These are phyloP conservation scores for Rattus rattus DNA, from an alignment of 2,113 vertebrate species.

Conservation along the genomic window DNA sequence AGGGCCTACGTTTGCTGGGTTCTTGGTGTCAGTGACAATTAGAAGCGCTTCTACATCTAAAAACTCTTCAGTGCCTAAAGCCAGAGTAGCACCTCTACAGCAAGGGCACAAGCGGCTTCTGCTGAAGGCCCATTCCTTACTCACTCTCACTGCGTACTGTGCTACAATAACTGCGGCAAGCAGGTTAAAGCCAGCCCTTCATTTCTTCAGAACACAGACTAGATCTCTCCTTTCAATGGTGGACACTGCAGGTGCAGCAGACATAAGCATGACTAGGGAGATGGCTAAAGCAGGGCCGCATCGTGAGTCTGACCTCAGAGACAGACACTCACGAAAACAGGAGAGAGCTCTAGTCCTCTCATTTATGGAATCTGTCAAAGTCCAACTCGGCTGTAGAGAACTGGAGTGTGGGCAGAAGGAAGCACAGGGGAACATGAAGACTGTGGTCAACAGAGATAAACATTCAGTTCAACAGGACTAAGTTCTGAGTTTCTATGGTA, in stretches of 20 bases:
- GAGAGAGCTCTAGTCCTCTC: neutral
- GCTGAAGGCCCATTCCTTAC: constrained; percentile 3
- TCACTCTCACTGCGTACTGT: constrained; percentile 32
- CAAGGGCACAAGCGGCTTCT: neutral
- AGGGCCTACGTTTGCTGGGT: neutral
- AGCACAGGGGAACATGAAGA: neutral
- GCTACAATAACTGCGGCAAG: neutral
- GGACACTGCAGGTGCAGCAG: neutral
- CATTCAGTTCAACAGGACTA: neutral
- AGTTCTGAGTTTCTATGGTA: neutral
- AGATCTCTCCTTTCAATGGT: neutral
- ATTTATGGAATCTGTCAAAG: neutral
- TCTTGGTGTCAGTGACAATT: constrained; percentile 25
- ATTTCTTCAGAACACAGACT: neutral
- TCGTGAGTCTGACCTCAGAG: neutral
- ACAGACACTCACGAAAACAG: neutral
- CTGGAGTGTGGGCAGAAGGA: neutral
- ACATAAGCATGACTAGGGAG: neutral
- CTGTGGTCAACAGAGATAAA: neutral
- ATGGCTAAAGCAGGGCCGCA: neutral
- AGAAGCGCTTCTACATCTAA: neutral
- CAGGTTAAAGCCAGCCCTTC: neutral
- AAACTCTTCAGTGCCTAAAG: constrained; percentile 17
- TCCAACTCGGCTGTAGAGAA: neutral
- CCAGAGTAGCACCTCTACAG: neutral